phyloP scores from a whole-genome alignment of 2,797 vertebrate genomes.

The Spondyliosoma cantharus region DNA sequence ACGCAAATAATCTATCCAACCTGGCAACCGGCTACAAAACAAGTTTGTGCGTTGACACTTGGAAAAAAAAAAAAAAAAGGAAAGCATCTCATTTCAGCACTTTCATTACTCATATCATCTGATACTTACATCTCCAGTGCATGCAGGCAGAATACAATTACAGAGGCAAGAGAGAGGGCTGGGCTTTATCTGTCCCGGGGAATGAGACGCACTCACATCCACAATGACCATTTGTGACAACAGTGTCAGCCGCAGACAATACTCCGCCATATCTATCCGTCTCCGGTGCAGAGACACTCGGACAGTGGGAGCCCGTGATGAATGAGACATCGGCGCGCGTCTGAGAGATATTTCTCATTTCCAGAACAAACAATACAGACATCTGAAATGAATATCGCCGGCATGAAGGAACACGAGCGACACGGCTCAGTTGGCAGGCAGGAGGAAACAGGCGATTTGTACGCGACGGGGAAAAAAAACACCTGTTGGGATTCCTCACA shows the following conservation, averaged over 20 bases:
- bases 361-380: constrained; percentile 73
- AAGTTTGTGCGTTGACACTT: constrained; percentile 56
- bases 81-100: constrained; percentile 59
- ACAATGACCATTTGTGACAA: constrained; percentile 69
- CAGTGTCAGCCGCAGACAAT: constrained; percentile 66
- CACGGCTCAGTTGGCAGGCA: constrained; percentile 33
- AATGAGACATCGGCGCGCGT: constrained; percentile 67
- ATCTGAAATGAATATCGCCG: constrained; percentile 70
- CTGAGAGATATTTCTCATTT: constrained; percentile 78
- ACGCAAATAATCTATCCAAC: constrained; percentile 56
- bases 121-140: constrained; percentile 66
- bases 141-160: constrained; percentile 69
- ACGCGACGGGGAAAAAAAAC: constrained; percentile 19
- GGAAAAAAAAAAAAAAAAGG: constrained; percentile 50
- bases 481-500: neutral
- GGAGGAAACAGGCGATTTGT: constrained; percentile 30
- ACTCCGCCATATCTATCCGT: constrained; percentile 62
- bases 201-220: constrained; percentile 62
- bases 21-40: constrained; percentile 57
- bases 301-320: constrained; percentile 71
- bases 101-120: constrained; percentile 77
- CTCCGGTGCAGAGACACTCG: constrained; percentile 58
- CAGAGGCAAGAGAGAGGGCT: constrained; percentile 39
- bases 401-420: constrained; percentile 17
- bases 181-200: constrained; percentile 65